These are phyloP conservation scores for Antennarius striatus DNA, from an alignment of 2,113 vertebrate genomes.

Conservation along the genomic window DNA sequence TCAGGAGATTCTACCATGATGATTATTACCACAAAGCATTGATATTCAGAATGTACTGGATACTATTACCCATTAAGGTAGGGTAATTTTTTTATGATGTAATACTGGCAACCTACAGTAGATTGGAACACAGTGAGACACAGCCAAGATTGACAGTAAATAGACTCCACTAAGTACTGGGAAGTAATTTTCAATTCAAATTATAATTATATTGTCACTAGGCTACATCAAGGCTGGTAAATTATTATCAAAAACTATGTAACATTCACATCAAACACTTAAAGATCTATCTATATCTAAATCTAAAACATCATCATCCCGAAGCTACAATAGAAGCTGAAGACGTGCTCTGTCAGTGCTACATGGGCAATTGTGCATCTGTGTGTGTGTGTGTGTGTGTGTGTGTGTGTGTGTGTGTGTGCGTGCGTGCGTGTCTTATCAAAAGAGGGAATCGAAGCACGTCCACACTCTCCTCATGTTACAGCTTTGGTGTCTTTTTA, in stretches of 20 bases:
- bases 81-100: slow-evolving; percentile 18
- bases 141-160: too few species aligned
- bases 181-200: too few species aligned
- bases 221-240: background rate
- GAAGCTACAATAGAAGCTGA: slow-evolving; percentile 23
- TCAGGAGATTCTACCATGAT: background rate
- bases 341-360: slow-evolving; percentile 17
- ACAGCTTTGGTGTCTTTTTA: slow-evolving; percentile 50
- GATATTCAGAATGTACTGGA: slow-evolving; percentile 4
- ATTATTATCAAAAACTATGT: background rate
- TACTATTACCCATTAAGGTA: background rate
- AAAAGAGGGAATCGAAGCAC: slow-evolving; percentile 15
- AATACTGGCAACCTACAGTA: slow-evolving; percentile 2
- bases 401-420: too few species aligned
- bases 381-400: too few species aligned
- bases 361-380: too few species aligned
- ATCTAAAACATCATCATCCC: background rate
- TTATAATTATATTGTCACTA: background rate
- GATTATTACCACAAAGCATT: slow-evolving; percentile 19
- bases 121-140: background rate
- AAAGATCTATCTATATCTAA: background rate
- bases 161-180: too few species aligned
- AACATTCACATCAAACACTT: too few species aligned
- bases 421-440: slow-evolving; percentile 9
- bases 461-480: background rate